Evolutionary conservation across 2,888 invertebrate genomes (phyloP).

Genomic region (Macrosoma leucophasiata): DNA sequence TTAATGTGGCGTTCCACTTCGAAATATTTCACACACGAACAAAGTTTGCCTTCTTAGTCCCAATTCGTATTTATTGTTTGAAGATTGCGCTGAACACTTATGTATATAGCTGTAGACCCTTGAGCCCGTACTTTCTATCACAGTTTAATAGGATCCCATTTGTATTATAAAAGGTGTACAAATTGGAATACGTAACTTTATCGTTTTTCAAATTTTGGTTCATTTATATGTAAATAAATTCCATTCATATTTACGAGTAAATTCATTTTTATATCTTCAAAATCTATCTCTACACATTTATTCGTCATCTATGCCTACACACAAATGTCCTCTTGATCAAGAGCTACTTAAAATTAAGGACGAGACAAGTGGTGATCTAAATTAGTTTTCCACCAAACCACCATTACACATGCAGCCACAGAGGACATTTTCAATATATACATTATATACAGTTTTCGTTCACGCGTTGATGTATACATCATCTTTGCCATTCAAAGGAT

Average conservation of each 20-base stretch:
- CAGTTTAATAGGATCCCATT: constrained; percentile 25
- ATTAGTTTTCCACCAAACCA: constrained; percentile 18
- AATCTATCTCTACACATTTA: constrained; percentile 10
- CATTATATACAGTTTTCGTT: no score
- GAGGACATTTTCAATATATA: constrained; percentile 3
- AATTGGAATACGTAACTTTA: constrained; percentile 12
- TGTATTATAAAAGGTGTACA: constrained; percentile 14
- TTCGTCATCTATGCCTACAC: not conserved
- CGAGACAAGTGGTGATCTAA: constrained; percentile 18
- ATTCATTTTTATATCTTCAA: constrained; percentile 2
- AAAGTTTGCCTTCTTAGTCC: no score
- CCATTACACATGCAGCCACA: not conserved
- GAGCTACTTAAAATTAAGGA: constrained; percentile 6
- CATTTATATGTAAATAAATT: constrained; percentile 8
- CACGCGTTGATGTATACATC: constrained; percentile 66
- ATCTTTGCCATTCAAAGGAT: constrained; percentile 47
- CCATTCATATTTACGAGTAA: not conserved
- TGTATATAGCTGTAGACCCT: constrained; percentile 17
- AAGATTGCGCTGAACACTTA: no score
- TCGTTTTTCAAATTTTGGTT: constrained; percentile 1
- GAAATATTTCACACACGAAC: no score
- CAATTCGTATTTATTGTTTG: no score
- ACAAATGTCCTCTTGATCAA: constrained; percentile 1
- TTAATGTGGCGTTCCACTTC: no score
- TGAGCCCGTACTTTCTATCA: constrained; percentile 28